Conservation (phyloP, 2,113 vertebrate species). For the Neogobius melanostomus region DNA sequence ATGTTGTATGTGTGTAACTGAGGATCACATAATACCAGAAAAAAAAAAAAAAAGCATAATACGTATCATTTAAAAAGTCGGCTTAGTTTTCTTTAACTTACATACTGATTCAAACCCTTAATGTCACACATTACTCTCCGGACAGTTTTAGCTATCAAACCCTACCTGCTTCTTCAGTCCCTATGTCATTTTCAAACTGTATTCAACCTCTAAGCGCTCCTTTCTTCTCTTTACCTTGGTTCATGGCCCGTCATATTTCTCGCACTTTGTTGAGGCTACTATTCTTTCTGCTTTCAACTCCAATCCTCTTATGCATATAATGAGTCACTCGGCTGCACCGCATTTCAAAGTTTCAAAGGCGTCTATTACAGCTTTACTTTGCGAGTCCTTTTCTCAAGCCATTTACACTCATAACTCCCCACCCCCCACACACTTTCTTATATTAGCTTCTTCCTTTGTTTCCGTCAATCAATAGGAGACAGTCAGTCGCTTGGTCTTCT, state of each 20-base stretch:
- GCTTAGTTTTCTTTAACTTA: too few relatives aligned
- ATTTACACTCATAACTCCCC: background rate
- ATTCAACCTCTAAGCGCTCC: background rate
- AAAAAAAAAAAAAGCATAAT: too few relatives aligned
- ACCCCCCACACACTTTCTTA: background rate
- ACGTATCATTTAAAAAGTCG: too few relatives aligned
- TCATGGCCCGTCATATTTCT: background rate
- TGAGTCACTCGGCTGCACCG: constrained; percentile 14
- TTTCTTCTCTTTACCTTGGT: background rate
- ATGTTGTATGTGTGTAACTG: too few relatives aligned
- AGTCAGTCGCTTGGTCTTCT: constrained; percentile 10
- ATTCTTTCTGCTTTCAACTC: background rate
- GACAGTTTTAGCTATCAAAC: too few relatives aligned
- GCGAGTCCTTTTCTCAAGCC: background rate
- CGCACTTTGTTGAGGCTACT: background rate
- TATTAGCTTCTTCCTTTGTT: constrained; percentile 26
- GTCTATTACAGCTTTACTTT: background rate
- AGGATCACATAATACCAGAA: too few relatives aligned
- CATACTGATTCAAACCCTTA: too few relatives aligned
- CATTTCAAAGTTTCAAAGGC: constrained; percentile 14
- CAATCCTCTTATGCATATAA: constrained; percentile 16
- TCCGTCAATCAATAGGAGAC: constrained; percentile 18
- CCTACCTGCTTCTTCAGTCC: background rate
- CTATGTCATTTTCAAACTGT: background rate
- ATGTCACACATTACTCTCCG: too few relatives aligned